phyloP scores from a whole-genome alignment of 1,140 invertebrate genomes.

The Tetramorium alpestre region DNA sequence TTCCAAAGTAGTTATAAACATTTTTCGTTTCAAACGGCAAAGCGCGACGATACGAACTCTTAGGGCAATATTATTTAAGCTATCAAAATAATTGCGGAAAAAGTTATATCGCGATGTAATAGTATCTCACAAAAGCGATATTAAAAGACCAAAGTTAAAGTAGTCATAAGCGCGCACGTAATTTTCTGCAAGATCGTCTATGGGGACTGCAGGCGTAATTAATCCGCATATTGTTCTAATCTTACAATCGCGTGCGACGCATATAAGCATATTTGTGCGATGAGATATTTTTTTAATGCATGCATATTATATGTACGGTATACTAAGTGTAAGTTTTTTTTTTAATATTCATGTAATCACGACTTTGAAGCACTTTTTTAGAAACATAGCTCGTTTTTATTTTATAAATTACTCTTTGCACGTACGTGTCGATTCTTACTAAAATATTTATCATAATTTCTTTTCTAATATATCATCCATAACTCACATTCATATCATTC shows the following conservation, averaged over 20 bases:
- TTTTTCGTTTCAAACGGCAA: neutral
- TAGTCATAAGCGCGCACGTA: slow-evolving; percentile 17
- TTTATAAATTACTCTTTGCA: neutral
- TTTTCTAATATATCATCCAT: neutral
- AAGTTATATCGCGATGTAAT: neutral
- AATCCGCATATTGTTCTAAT: slow-evolving; percentile 35
- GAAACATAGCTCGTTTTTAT: neutral
- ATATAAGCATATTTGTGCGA: neutral
- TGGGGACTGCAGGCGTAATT: slow-evolving; percentile 17
- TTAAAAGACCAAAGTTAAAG: slow-evolving; percentile 21
- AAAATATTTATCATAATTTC: neutral
- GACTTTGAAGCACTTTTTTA: neutral
- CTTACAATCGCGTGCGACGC: slow-evolving; percentile 36
- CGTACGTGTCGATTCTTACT: neutral
- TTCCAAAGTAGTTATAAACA: neutral
- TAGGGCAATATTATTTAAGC: slow-evolving; percentile 1
- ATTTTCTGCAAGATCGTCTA: slow-evolving; percentile 15
- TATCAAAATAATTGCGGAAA: slow-evolving; percentile 8
- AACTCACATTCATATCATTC: too few species aligned
- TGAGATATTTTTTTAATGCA: slow-evolving; percentile 17
- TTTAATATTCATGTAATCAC: neutral
- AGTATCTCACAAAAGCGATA: neutral
- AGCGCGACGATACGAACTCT: neutral
- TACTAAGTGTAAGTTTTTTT: neutral
- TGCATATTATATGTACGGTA: neutral